Conservation (phyloP, 2,888 invertebrate species). For the Phania funesta region DNA sequence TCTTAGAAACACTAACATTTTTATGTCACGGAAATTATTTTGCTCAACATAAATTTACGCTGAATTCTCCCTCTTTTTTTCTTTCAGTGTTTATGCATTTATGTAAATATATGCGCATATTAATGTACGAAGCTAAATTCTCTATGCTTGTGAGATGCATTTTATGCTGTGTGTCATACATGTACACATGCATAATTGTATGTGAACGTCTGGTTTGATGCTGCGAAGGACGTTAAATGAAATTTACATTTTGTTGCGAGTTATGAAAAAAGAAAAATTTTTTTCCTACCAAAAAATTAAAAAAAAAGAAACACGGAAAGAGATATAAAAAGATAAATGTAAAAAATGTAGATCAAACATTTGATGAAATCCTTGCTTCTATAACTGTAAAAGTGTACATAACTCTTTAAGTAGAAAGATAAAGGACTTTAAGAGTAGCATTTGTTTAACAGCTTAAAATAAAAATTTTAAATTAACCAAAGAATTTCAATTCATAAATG, state of each 20-base stretch:
- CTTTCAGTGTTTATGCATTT: background rate
- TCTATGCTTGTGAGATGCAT: background rate
- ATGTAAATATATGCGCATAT: conserved; percentile 18
- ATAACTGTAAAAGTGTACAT: background rate
- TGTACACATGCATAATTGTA: background rate
- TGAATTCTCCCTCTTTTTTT: no score
- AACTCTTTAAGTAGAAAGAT: conserved; percentile 22
- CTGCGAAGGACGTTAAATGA: conserved; percentile 68
- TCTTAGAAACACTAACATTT: no score
- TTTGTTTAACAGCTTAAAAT: background rate
- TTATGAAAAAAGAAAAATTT: conserved; percentile 35
- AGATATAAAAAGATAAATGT: background rate
- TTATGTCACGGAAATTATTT: no score
- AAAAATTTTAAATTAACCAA: background rate
- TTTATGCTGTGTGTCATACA: background rate
- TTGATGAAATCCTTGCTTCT: conserved; percentile 44
- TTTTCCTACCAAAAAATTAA: background rate
- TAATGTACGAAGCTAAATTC: conserved; percentile 15
- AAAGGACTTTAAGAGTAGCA: background rate
- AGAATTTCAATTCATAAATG: no score
- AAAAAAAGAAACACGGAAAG: background rate
- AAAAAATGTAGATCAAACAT: conserved; percentile 58
- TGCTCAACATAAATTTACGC: no score
- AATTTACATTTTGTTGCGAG: conserved; percentile 69
- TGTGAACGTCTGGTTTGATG: conserved; percentile 40